Percentiles rank a stretch among this genome's conserved stretches.
Evolutionary conservation across 2,888 invertebrate genomes (phyloP).

Genomic region (Argynnis bischoffii): DNA sequence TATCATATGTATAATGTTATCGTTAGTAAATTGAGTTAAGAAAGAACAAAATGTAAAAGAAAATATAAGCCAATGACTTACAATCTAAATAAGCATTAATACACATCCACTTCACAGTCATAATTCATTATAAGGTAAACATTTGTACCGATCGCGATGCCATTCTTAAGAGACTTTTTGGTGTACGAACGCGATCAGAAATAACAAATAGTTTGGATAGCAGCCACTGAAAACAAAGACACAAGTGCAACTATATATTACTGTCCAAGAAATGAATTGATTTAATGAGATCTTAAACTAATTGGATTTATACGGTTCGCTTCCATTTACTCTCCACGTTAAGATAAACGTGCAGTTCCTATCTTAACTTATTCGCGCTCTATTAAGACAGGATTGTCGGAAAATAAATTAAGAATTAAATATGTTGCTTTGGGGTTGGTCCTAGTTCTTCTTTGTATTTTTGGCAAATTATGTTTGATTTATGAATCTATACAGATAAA

Average conservation of each 20-base stretch:
- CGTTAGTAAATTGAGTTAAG: too few relatives aligned
- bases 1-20: too few relatives aligned
- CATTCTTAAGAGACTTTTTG: conserved; percentile 51
- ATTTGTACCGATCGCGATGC: conserved; percentile 38
- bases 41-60: conserved; percentile 25
- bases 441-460: neutral
- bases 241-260: conserved; percentile 64
- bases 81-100: conserved; percentile 27
- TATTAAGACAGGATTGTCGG: conserved; percentile 52
- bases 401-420: conserved; percentile 66
- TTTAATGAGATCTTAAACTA: conserved; percentile 77
- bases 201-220: conserved; percentile 77
- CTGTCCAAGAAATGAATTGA: conserved; percentile 75
- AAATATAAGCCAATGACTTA: conserved; percentile 33
- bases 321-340: conserved; percentile 61
- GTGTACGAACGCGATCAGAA: conserved; percentile 55
- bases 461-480: neutral
- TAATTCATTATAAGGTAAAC: conserved; percentile 47
- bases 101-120: conserved; percentile 33
- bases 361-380: conserved; percentile 44
- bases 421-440: conserved; percentile 2
- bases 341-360: conserved; percentile 56
- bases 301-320: conserved; percentile 72
- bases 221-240: conserved; percentile 75
- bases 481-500: too few relatives aligned